These are phyloP conservation scores for Ciconia maguari DNA, from an alignment of 2,113 vertebrate genomes.

Conservation along the genomic window DNA sequence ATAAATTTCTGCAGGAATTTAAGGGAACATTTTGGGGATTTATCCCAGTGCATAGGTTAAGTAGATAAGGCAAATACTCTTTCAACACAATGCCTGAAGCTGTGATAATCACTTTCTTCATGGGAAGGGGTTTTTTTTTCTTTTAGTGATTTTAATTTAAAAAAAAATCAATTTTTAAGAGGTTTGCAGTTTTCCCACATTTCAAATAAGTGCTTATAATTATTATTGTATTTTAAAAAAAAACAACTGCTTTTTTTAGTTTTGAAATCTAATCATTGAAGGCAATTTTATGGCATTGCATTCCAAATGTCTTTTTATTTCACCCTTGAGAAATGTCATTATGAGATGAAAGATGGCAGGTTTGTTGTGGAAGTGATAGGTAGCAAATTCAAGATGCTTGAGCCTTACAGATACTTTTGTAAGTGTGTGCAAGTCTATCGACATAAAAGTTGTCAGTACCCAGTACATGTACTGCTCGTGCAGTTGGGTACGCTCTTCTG, in stretches of 20 bases:
- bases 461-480: neutral
- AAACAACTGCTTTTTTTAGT: neutral
- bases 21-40: neutral
- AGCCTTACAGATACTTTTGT: neutral
- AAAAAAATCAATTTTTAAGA: neutral
- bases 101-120: neutral
- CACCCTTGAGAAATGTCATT: neutral
- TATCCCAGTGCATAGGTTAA: neutral
- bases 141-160: neutral
- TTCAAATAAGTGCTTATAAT: neutral
- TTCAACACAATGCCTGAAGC: neutral
- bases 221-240: neutral
- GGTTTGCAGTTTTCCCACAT: neutral
- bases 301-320: constrained; percentile 12
- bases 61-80: neutral
- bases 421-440: neutral
- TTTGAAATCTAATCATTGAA: neutral
- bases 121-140: neutral
- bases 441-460: neutral
- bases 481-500: neutral
- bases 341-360: neutral
- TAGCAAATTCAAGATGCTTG: neutral
- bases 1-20: constrained; percentile 15
- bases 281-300: neutral
- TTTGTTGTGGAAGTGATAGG: neutral